A percentile compares a stretch with the other conserved stretches of the same genome.
These are phyloP conservation scores for Plotosus lineatus DNA, from an alignment of 2,113 vertebrate species.

Conservation along the genomic window DNA sequence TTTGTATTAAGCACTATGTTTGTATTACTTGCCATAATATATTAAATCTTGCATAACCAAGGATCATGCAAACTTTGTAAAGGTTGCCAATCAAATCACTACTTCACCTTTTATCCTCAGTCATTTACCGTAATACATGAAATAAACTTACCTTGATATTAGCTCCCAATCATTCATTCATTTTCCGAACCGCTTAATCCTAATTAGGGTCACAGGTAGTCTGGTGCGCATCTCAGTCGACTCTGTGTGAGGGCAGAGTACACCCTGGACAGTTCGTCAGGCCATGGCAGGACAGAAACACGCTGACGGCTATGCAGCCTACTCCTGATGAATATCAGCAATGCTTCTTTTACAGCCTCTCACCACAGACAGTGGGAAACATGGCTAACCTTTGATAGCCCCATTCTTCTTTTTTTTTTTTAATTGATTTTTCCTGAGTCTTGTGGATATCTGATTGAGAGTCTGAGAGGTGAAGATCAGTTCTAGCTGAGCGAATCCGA, in stretches of 20 bases:
- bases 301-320: too few relatives aligned
- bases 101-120: background rate
- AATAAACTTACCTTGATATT: background rate
- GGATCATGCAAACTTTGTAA: background rate
- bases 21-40: background rate
- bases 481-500: conserved; percentile 30
- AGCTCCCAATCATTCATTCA: too few relatives aligned
- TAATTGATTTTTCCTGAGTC: conserved; percentile 30
- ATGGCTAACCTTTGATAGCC: too few relatives aligned
- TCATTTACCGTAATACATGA: background rate
- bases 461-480: conserved; percentile 17
- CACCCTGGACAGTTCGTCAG: too few relatives aligned
- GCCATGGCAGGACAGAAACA: too few relatives aligned
- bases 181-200: too few relatives aligned
- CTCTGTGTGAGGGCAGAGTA: too few relatives aligned
- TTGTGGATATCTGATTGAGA: conserved; percentile 45
- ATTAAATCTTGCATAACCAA: background rate
- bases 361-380: too few relatives aligned
- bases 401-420: conserved; percentile 44
- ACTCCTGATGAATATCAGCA: too few relatives aligned
- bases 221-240: too few relatives aligned
- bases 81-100: background rate
- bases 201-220: too few relatives aligned
- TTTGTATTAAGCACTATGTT: background rate
- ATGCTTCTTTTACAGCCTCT: too few relatives aligned